Conservation (phyloP, 2,888 invertebrate genomes). For the Aporophyla nigra region DNA sequence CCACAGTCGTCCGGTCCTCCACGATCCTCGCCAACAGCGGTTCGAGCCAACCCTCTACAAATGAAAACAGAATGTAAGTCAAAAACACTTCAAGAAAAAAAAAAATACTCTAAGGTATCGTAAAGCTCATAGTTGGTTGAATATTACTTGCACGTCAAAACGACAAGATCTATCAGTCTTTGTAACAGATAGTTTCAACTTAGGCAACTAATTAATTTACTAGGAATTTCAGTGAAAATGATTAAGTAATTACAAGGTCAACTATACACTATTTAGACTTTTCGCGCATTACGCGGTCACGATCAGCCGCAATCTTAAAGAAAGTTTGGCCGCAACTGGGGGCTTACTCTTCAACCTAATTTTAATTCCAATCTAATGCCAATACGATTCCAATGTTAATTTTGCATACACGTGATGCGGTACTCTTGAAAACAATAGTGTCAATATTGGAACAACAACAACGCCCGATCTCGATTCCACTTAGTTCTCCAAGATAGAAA, state of each 20-base stretch:
- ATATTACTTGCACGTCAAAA: not conserved
- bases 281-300: not conserved
- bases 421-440: no score
- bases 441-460: no score
- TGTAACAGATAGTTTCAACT: not conserved
- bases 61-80: conserved; percentile 14
- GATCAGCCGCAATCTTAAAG: not conserved
- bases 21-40: conserved; percentile 98
- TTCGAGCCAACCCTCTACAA: conserved; percentile 98
- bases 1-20: conserved; percentile 97
- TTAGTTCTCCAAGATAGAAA: no score
- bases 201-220: not conserved
- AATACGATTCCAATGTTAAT: no score
- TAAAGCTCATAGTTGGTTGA: not conserved
- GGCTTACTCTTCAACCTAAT: no score
- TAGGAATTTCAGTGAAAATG: no score
- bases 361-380: no score
- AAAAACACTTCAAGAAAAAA: not conserved
- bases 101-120: not conserved
- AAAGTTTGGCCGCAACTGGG: not conserved
- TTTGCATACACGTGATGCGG: no score
- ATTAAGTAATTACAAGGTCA: not conserved
- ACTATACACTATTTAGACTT: not conserved
- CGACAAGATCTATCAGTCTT: not conserved
- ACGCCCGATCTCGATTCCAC: no score